phyloP scores from a whole-genome alignment of 2,888 invertebrate species.

The Mechanitis mazaeus region DNA sequence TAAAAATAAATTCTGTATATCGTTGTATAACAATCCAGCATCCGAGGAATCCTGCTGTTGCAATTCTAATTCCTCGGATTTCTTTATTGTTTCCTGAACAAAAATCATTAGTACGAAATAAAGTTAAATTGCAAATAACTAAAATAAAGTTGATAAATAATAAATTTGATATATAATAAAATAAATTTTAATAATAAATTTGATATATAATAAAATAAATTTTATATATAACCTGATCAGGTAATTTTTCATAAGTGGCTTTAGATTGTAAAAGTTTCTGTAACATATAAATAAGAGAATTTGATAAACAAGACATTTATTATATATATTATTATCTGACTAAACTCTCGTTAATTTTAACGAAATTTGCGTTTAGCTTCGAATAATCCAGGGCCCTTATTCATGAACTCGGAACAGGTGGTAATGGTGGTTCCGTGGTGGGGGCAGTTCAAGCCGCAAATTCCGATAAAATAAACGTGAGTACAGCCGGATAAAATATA shows the following conservation, averaged over 20 bases:
- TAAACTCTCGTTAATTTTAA: too few species aligned
- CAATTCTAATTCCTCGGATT: slow-evolving; percentile 46
- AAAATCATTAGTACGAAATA: neutral
- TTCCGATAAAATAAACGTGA: neutral
- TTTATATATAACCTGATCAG: slow-evolving; percentile 27
- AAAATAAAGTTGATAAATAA: slow-evolving; percentile 6
- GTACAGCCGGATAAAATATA: too few species aligned
- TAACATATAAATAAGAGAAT: slow-evolving; percentile 9
- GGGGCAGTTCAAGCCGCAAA: too few species aligned
- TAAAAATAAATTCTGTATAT: slow-evolving; percentile 18
- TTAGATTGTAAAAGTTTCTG: slow-evolving; percentile 24
- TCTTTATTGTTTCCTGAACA: slow-evolving; percentile 48
- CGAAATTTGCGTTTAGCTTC: too few species aligned
- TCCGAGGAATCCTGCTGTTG: slow-evolving; percentile 34
- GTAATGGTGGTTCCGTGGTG: too few species aligned
- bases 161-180: neutral
- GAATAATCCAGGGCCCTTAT: too few species aligned
- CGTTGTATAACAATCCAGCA: slow-evolving; percentile 15
- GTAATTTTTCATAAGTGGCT: slow-evolving; percentile 19
- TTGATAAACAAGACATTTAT: neutral
- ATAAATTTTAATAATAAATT: neutral
- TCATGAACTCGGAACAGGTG: too few species aligned
- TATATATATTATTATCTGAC: neutral
- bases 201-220: neutral
- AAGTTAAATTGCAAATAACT: neutral